A percentile compares a stretch with the other conserved stretches of the same genome.
These are phyloP conservation scores for Octonoba sinensis DNA, from an alignment of 2,888 invertebrate species.

Conservation along the genomic window DNA sequence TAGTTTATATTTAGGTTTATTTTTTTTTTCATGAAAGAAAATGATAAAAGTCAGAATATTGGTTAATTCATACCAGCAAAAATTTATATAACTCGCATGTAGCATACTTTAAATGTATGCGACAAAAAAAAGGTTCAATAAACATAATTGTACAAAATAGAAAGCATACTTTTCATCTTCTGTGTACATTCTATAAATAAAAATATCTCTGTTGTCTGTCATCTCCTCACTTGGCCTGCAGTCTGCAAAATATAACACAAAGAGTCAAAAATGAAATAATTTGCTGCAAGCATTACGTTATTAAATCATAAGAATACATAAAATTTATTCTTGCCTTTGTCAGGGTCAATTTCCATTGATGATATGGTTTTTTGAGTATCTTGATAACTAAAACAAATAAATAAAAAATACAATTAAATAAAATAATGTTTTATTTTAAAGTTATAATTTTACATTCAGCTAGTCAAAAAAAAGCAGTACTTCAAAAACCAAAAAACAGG, in stretches of 20 bases:
- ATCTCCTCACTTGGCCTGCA: constrained; percentile 76
- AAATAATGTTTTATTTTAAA: no score
- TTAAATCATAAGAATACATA: background rate
- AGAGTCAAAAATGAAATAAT: no score
- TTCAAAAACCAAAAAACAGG: no score
- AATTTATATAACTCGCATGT: no score
- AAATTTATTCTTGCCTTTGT: constrained; percentile 69
- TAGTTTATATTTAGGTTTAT: no score
- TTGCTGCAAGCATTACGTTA: background rate
- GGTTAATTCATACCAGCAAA: no score
- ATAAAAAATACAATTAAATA: background rate
- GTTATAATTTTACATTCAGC: no score
- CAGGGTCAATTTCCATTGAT: constrained; percentile 76
- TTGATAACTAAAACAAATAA: constrained; percentile 68
- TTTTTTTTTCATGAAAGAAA: no score
- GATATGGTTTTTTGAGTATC: constrained; percentile 74
- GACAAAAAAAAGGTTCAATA: no score
- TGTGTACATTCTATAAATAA: constrained; percentile 80
- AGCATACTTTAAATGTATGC: no score
- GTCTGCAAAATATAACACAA: constrained; percentile 68
- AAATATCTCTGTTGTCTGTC: constrained; percentile 83
- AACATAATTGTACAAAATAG: background rate
- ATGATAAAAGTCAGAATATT: no score
- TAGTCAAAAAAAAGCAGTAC: no score
- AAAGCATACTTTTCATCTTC: constrained; percentile 68